Base-by-base conservation (phyloP, 1,140 invertebrate species). In the Batillaria attramentaria region DNA sequence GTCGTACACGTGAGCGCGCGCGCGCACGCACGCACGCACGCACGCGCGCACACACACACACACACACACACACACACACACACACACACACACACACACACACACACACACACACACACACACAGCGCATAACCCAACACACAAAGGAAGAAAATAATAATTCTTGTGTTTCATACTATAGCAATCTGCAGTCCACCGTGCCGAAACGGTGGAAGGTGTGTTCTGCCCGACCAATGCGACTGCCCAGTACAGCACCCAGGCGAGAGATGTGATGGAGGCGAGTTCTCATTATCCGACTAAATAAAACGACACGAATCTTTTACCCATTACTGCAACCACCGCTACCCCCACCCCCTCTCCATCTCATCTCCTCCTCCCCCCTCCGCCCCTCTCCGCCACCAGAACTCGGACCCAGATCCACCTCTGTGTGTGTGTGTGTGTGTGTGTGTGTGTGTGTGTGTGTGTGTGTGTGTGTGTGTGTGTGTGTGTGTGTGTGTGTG, bases 31-130 rank as follows among this genome's bases (percentile, higher is more conserved):
- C 31, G 39, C 28, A 33, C 43, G 18, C 28, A 41, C 35, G 13
- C 6, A 46, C 31, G 69, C 24, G 16, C 35, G 20, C 39, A 28
- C 18, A 31, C 54, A 39, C 2, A 80, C 66, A 13, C 54, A 41
- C n/a, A 37, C 20, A 57, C 13, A n/a, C 13, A 68, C 60, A 24
- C 20, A 28, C n/a, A 16, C 13, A 31, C 10, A 6, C 31, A 46
- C 4, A 33, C 70, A 54, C 46, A 50, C 70, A 54, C 41, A 50
- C 39, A 42, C 70, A 50, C 46, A 33, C n/a, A 41, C 28, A 46
- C 70, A 73, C 31, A 50, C 42, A 33, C 42, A 50, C 42, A 73
- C 18, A 54, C 70, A 43, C 70, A 73, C 46, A 69, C 28, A 35
- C 66, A 35, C 66, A 35, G 10, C 66, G 0, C 6, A 41, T 20